Conservation (phyloP, 2,888 invertebrate genomes). For the Azorinus chamasolen region DNA sequence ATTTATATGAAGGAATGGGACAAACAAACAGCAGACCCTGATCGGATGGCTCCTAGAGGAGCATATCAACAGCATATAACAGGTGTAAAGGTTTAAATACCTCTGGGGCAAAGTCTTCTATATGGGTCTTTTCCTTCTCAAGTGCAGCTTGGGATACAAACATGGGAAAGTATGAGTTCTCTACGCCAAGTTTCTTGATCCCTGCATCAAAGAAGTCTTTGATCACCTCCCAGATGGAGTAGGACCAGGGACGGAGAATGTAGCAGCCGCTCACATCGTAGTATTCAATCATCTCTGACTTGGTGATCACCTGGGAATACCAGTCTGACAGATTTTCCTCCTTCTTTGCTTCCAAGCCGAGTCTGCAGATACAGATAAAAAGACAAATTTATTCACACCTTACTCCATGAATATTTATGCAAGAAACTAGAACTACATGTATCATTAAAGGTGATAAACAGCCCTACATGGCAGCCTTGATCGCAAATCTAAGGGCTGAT, state of each 20-base stretch:
- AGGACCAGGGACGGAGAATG: conserved; percentile 99
- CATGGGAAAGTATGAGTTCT: conserved; percentile 99
- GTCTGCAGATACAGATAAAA: conserved; percentile 79
- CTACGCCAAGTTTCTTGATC: conserved; percentile 96
- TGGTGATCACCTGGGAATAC: conserved; percentile 96
- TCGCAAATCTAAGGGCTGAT: too few species aligned
- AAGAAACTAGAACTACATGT: too few species aligned
- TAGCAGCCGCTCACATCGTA: conserved; percentile 99
- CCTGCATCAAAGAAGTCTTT: conserved; percentile 94
- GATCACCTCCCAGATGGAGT: conserved; percentile 97
- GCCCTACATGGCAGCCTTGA: too few species aligned
- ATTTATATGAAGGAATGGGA: too few species aligned
- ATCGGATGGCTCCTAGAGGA: too few species aligned
- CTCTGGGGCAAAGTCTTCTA: conserved; percentile 99
- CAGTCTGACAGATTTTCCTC: conserved; percentile 97
- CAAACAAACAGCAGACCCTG: too few species aligned
- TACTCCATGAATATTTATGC: too few species aligned
- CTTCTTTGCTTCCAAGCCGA: conserved; percentile 97
- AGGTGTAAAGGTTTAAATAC: too few species aligned
- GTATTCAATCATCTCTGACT: conserved; percentile 99
- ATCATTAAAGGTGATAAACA: too few species aligned
- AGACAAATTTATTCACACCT: background rate
- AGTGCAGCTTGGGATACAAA: conserved; percentile 97
- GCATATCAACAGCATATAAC: too few species aligned
- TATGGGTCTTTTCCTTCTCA: conserved; percentile 98